These are phyloP conservation scores for Tuta absoluta DNA, from an alignment of 2,888 invertebrate genomes.

Conservation along the genomic window DNA sequence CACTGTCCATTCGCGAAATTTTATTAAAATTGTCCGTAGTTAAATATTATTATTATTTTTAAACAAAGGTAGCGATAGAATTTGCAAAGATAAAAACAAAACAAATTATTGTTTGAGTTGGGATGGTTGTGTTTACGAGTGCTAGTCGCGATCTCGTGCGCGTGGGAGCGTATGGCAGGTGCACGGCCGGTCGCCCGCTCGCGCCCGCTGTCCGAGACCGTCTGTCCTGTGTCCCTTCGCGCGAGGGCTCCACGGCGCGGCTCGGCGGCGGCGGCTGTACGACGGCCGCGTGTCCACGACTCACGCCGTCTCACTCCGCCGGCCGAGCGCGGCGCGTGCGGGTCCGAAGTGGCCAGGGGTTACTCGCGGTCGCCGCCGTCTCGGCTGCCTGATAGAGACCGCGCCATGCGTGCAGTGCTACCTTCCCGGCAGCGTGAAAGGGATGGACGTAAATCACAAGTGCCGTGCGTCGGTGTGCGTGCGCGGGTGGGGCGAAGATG, in stretches of 20 bases:
- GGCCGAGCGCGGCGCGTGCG: slow-evolving; percentile 79
- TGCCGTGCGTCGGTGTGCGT: slow-evolving; percentile 79
- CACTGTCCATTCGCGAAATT: slow-evolving; percentile 50
- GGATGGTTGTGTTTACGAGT: slow-evolving; percentile 62
- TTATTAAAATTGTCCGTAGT: slow-evolving; percentile 40
- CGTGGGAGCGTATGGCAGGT: slow-evolving; percentile 71
- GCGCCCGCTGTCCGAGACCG: slow-evolving; percentile 82
- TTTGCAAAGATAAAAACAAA: slow-evolving; percentile 35
- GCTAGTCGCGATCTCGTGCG: slow-evolving; percentile 49
- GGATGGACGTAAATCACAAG: slow-evolving; percentile 69
- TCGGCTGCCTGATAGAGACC: slow-evolving; percentile 74
- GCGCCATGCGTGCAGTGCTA: slow-evolving; percentile 50
- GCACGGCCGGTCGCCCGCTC: slow-evolving; percentile 80
- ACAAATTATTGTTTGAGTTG: slow-evolving; percentile 43
- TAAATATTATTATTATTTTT: slow-evolving; percentile 37
- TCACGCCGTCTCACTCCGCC: slow-evolving; percentile 74
- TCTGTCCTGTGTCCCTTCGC: slow-evolving; percentile 81
- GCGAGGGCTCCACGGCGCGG: slow-evolving; percentile 73
- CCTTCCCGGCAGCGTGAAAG: slow-evolving; percentile 55
- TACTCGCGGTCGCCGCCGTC: slow-evolving; percentile 79
- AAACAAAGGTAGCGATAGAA: slow-evolving; percentile 38
- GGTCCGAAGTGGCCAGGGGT: slow-evolving; percentile 81
- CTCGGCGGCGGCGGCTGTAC: slow-evolving; percentile 53
- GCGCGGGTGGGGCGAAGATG: slow-evolving; percentile 81
- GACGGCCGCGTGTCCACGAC: slow-evolving; percentile 75